Conservation (phyloP, 35 echinoderm and acorn worm genomes). For the Acanthaster planci region DNA sequence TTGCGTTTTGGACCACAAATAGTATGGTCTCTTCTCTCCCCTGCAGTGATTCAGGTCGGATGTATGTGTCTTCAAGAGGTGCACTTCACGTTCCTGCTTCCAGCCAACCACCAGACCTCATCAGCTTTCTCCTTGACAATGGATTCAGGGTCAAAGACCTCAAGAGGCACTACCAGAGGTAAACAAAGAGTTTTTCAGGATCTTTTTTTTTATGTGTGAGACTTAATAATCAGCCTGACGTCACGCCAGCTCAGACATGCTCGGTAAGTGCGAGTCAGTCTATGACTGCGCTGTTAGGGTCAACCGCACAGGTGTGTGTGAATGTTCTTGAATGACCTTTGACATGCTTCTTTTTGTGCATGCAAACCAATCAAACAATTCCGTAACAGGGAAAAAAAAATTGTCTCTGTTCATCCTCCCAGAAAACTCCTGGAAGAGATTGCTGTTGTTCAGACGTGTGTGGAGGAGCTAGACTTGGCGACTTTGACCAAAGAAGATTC, state of each 20-base stretch:
- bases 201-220: background rate
- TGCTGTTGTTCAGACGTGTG: slow-evolving; percentile 28
- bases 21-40: background rate
- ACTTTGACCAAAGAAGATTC: slow-evolving; percentile 41
- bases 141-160: background rate
- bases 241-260: background rate
- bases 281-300: too few relatives aligned
- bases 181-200: background rate
- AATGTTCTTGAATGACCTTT: too few relatives aligned
- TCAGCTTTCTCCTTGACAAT: background rate
- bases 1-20: too few relatives aligned
- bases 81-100: background rate
- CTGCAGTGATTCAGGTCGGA: slow-evolving; percentile 7
- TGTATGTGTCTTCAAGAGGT: background rate
- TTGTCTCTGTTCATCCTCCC: background rate
- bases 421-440: background rate
- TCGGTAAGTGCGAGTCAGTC: too few relatives aligned
- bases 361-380: too few relatives aligned
- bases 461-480: slow-evolving; percentile 39
- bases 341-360: too few relatives aligned
- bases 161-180: slow-evolving; percentile 3
- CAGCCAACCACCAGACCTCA: background rate
- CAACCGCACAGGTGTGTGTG: too few relatives aligned
- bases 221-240: background rate
- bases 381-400: too few relatives aligned